Evolutionary conservation across 2,888 invertebrate species (phyloP).

Genomic region (Resseliella maxima): DNA sequence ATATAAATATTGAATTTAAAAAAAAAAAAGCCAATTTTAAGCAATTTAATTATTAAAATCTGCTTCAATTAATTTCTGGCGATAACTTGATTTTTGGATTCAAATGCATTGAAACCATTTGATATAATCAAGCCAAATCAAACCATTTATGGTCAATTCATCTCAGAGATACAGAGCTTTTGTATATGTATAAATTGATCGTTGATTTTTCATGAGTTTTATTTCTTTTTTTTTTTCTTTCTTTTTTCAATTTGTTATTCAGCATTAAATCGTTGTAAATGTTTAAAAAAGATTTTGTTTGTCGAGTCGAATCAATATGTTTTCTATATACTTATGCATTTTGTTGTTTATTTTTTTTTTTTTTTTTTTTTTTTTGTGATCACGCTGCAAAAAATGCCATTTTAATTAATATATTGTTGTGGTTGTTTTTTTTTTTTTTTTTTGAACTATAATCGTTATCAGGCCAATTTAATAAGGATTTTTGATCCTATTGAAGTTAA

Average conservation of each 20-base stretch:
- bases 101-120: background rate
- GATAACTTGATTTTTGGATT: background rate
- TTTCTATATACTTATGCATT: too few species aligned
- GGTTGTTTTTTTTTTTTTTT: slow-evolving; percentile 58
- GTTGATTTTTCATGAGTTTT: background rate
- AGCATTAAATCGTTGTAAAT: slow-evolving; percentile 47
- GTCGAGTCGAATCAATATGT: slow-evolving; percentile 9
- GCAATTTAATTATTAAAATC: too few species aligned
- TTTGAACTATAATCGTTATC: slow-evolving; percentile 56
- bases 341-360: slow-evolving; percentile 57
- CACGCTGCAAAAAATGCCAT: background rate
- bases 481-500: background rate
- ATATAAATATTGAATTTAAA: background rate
- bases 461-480: slow-evolving; percentile 21
- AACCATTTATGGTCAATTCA: background rate
- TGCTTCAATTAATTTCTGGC: too few species aligned
- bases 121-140: background rate
- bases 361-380: slow-evolving; percentile 56
- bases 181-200: background rate
- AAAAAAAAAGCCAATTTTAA: background rate
- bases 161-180: background rate
- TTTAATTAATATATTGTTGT: slow-evolving; percentile 53
- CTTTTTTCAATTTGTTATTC: background rate
- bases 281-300: background rate
- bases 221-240: background rate